These are phyloP conservation scores for Ramphastos sulfuratus DNA, from an alignment of 2,113 vertebrate species.

Conservation along the genomic window DNA sequence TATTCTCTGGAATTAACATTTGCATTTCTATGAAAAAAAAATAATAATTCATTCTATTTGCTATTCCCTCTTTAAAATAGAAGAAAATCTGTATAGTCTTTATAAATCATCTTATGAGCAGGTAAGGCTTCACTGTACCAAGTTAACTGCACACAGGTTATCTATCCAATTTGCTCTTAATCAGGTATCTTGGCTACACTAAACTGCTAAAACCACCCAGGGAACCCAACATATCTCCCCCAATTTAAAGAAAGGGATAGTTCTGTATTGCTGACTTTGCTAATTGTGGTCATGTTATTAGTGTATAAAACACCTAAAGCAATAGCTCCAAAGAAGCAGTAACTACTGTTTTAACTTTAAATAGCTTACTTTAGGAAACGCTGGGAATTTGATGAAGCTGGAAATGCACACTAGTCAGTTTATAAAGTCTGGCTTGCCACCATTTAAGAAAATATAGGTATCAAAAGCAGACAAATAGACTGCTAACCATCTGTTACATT, in stretches of 20 bases:
- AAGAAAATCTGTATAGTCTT: not conserved
- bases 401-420: conserved; percentile 27
- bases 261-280: not conserved
- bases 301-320: conserved; percentile 1
- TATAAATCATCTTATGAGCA: not conserved
- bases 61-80: conserved; percentile 39
- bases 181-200: not conserved
- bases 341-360: not conserved
- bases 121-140: conserved; percentile 7
- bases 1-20: not conserved
- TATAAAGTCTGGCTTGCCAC: conserved; percentile 52
- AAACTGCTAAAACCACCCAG: not conserved
- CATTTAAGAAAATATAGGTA: conserved; percentile 66
- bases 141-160: not conserved
- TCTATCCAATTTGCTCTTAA: not conserved
- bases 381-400: conserved; percentile 15
- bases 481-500: conserved; percentile 55
- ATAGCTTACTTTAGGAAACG: not conserved
- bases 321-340: conserved; percentile 1
- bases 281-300: not conserved
- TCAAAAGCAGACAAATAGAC: conserved; percentile 61
- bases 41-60: not conserved
- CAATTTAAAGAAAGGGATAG: not conserved
- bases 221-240: not conserved
- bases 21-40: not conserved